These are phyloP conservation scores for Microplitis demolitor DNA, from an alignment of 1,140 invertebrate species.

Conservation along the genomic window DNA sequence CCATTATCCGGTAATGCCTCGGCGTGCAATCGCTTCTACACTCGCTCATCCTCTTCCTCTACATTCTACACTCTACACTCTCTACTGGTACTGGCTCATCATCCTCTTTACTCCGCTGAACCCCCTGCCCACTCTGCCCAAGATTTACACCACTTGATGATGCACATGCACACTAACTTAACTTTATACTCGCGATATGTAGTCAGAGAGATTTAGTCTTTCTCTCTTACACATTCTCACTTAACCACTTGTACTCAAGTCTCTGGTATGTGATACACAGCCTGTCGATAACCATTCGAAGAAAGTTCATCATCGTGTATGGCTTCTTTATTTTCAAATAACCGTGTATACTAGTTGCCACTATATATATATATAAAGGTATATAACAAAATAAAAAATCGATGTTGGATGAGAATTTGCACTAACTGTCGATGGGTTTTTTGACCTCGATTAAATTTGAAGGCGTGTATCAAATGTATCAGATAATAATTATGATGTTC, in stretches of 20 bases:
- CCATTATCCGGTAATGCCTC: slow-evolving; percentile 58
- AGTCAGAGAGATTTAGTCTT: no score
- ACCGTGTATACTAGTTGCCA: not conserved
- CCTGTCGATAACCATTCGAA: slow-evolving; percentile 50
- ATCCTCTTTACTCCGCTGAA: not conserved
- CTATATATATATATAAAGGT: slow-evolving; percentile 10
- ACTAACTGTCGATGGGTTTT: slow-evolving; percentile 7
- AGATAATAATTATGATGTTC: not conserved
- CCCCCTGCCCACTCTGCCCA: no score
- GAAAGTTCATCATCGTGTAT: slow-evolving; percentile 40
- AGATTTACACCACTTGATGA: no score
- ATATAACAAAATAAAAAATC: not conserved
- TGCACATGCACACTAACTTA: no score
- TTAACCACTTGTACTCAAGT: not conserved
- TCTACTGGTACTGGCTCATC: not conserved
- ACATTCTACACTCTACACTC: not conserved
- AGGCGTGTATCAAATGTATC: not conserved
- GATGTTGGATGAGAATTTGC: not conserved
- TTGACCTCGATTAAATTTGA: not conserved
- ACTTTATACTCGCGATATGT: not conserved
- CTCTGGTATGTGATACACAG: slow-evolving; percentile 11
- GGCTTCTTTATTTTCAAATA: slow-evolving; percentile 14
- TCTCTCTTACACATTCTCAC: no score
- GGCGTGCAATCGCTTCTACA: slow-evolving; percentile 42
- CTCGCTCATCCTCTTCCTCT: not conserved